phyloP scores from a whole-genome alignment of 1,140 invertebrate genomes.

The Saccostrea echinata region DNA sequence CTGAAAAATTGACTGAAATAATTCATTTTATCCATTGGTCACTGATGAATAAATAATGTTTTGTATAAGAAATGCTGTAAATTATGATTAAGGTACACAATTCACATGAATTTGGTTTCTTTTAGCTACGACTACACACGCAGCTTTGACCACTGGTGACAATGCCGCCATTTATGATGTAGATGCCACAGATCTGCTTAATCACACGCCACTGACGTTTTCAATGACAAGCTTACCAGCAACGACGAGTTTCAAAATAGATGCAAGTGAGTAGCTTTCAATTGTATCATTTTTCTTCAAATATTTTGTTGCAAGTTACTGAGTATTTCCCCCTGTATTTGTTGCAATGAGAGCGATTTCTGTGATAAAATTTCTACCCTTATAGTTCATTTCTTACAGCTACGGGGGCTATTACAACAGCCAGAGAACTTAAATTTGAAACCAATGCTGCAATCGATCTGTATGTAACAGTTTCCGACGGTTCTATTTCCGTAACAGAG shows the following conservation, averaged over 20 bases:
- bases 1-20: too few species aligned
- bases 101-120: background rate
- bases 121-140: constrained; percentile 41
- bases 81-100: background rate
- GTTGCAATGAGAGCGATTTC: background rate
- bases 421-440: constrained; percentile 42
- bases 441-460: constrained; percentile 39
- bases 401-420: constrained; percentile 44
- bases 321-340: background rate
- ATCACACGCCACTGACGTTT: constrained; percentile 15
- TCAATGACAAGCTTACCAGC: constrained; percentile 39
- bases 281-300: background rate
- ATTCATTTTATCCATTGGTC: too few species aligned
- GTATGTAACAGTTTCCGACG: constrained; percentile 50
- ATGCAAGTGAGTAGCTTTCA: constrained; percentile 17
- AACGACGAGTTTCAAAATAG: constrained; percentile 45
- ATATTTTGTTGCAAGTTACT: background rate
- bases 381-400: constrained; percentile 30
- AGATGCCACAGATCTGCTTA: background rate
- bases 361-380: background rate
- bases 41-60: background rate
- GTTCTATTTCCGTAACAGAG: constrained; percentile 35
- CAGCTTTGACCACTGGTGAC: constrained; percentile 32
- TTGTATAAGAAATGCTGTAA: background rate
- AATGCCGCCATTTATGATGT: constrained; percentile 10